A percentile compares a stretch with the other conserved stretches of the same genome.
Conservation (phyloP, 2,797 vertebrate genomes). For the Dryobates pubescens region DNA sequence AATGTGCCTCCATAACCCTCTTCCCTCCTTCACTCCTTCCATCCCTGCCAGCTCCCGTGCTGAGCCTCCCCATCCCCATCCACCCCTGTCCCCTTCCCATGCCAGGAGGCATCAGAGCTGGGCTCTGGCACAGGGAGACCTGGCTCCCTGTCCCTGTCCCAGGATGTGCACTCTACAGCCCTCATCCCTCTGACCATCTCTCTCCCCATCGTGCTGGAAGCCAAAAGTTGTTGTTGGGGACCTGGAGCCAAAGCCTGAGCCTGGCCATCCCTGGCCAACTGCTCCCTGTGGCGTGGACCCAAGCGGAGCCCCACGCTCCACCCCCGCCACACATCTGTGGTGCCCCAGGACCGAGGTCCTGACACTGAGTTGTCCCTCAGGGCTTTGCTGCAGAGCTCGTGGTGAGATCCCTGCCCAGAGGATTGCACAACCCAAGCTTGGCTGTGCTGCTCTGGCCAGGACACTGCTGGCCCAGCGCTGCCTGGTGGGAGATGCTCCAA, state of each 20-base stretch:
- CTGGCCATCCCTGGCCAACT: not conserved
- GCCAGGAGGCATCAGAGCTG: fast-evolving
- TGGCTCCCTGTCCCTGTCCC: not conserved
- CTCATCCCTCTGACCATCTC: not conserved
- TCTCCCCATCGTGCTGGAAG: not conserved
- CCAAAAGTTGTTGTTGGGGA: not conserved
- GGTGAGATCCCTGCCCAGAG: not conserved
- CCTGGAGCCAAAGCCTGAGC: not conserved
- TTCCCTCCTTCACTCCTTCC: not conserved
- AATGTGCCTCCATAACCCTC: fast-evolving
- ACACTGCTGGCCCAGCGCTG: not conserved
- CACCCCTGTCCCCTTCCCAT: fast-evolving
- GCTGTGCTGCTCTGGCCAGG: not conserved
- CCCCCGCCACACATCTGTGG: conserved; percentile 40
- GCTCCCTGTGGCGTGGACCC: not conserved
- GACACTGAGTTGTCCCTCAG: fast-evolving
- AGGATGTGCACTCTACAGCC: fast-evolving
- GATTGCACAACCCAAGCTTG: not conserved
- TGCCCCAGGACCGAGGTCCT: not conserved
- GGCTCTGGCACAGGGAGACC: not conserved
- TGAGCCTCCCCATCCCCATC: not conserved
- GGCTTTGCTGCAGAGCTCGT: not conserved
- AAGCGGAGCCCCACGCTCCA: not conserved
- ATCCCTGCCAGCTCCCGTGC: not conserved
- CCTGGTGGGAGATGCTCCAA: not conserved